Conservation (phyloP, 2,888 invertebrate genomes). For the Villa cingulata region DNA sequence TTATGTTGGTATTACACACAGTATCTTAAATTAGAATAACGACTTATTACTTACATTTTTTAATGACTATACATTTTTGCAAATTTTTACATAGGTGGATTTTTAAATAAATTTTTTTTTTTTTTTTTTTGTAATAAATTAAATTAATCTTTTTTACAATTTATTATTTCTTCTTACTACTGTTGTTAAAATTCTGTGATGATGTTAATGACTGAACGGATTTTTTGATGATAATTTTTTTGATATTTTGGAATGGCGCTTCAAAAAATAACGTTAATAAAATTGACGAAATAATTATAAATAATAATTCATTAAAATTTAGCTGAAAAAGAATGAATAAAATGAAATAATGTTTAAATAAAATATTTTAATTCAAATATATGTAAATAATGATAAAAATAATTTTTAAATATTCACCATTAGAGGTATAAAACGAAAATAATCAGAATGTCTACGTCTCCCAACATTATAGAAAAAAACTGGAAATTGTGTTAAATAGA, state of each 20-base stretch:
- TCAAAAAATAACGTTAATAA: constrained; percentile 49
- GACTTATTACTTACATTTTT: no score
- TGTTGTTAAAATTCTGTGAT: no score
- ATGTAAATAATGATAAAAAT: neutral
- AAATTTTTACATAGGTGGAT: no score
- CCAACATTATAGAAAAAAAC: constrained; percentile 58
- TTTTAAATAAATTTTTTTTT: no score
- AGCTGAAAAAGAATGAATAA: constrained; percentile 36
- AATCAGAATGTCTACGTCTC: constrained; percentile 41
- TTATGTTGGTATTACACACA: no score
- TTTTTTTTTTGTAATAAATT: no score
- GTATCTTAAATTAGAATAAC: no score
- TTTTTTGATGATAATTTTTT: constrained; percentile 37
- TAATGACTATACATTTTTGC: no score
- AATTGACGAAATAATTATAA: constrained; percentile 42
- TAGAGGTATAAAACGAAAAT: constrained; percentile 43
- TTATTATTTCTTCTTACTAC: no score
- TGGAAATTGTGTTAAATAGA: constrained; percentile 58
- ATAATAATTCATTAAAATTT: constrained; percentile 45
- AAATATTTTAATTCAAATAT: no score
- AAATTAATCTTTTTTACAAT: no score
- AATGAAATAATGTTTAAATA: neutral
- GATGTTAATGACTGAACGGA: no score
- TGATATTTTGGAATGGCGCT: constrained; percentile 55
- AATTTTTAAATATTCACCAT: constrained; percentile 42